phyloP scores from a whole-genome alignment of 2,888 invertebrate species.

The Drosophila incognita region DNA sequence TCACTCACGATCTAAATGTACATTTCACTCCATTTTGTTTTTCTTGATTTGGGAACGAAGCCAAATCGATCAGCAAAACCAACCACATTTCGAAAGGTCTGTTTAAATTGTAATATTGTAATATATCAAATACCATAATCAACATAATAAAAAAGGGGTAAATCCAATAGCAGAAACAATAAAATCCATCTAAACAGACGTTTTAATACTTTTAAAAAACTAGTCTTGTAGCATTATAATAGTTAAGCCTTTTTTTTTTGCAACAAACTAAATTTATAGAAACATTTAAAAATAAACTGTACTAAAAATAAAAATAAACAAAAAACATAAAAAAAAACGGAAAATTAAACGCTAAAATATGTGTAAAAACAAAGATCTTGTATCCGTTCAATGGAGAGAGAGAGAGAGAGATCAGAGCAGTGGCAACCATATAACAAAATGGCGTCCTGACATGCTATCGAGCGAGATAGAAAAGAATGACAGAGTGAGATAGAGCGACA shows the following conservation, averaged over 20 bases:
- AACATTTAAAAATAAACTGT: constrained; percentile 18
- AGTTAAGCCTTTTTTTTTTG: constrained; percentile 63
- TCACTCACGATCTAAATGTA: background rate
- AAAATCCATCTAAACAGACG: constrained; percentile 15
- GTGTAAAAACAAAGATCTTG: background rate
- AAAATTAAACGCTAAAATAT: constrained; percentile 5
- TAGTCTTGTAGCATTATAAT: constrained; percentile 71
- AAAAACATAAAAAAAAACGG: constrained; percentile 5
- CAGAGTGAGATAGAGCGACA: constrained; percentile 7
- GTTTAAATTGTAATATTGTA: background rate
- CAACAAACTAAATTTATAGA: constrained; percentile 38
- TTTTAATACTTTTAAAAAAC: constrained; percentile 60
- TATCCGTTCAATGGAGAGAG: constrained; percentile 1
- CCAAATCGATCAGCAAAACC: background rate
- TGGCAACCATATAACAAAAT: constrained; percentile 22
- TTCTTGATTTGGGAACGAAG: background rate
- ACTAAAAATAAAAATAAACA: constrained; percentile 37
- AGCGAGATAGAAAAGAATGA: constrained; percentile 11
- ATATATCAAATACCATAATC: background rate
- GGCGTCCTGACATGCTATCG: constrained; percentile 39
- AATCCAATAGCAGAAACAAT: constrained; percentile 14
- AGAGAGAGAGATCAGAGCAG: background rate
- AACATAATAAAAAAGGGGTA: background rate
- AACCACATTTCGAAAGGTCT: background rate
- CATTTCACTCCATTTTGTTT: background rate